Evolutionary conservation across 2,888 invertebrate genomes (phyloP).

Genomic region (Ochropacha duplaris): DNA sequence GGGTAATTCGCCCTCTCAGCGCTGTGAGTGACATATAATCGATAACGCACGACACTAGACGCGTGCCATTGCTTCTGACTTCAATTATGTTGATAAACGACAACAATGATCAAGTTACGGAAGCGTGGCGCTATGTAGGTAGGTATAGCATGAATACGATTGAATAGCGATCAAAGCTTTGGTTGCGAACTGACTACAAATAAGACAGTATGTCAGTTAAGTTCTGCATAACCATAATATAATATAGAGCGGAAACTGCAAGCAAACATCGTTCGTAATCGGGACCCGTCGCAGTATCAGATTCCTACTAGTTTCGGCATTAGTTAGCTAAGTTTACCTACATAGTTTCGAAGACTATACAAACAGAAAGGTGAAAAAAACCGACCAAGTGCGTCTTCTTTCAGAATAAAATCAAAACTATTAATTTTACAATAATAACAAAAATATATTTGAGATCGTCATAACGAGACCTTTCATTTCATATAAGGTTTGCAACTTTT

Average conservation of each 20-base stretch:
- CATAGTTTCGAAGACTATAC: too few relatives aligned
- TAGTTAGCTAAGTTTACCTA: too few relatives aligned
- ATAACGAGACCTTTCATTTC: too few relatives aligned
- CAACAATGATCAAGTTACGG: conserved; percentile 3
- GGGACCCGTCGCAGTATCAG: not conserved
- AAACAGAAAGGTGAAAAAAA: too few relatives aligned
- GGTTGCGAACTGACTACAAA: not conserved
- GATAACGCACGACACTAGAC: conserved; percentile 24
- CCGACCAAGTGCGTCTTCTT: too few relatives aligned
- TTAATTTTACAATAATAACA: too few relatives aligned
- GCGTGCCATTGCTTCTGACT: conserved; percentile 12
- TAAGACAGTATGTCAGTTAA: not conserved
- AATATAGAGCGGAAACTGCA: not conserved
- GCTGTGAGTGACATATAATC: conserved; percentile 45
- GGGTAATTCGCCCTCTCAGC: conserved; percentile 31
- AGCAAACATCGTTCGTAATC: not conserved
- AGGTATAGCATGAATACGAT: not conserved
- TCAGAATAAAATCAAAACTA: too few relatives aligned
- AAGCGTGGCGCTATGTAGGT: not conserved
- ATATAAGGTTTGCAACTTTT: too few relatives aligned
- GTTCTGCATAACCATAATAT: not conserved
- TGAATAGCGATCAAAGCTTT: not conserved
- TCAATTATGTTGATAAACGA: conserved; percentile 11
- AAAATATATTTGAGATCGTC: too few relatives aligned
- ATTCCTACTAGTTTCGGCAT: not conserved